Evolutionary conservation across 1,140 invertebrate genomes (phyloP), one percentile per base, ranked within the genome.

Genomic region (Psilanteris sp.): DNA sequence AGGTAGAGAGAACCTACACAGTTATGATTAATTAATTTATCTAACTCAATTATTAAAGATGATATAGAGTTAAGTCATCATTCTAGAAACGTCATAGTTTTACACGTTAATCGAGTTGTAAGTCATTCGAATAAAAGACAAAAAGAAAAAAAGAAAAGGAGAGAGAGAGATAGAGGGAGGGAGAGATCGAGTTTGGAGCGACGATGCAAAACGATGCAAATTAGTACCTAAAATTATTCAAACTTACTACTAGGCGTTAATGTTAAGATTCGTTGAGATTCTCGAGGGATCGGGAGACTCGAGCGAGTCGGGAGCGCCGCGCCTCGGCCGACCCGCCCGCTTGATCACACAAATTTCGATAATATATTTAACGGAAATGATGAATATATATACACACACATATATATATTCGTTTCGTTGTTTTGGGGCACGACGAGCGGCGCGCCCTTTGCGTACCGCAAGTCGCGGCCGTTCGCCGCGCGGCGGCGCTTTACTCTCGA

Each of bases 21-120:
- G 79, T 88, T 85, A 87, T 76, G 77, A 85, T 80, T 84, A 84
- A 72, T 87, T 87, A 83, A 85, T 85, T 87, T 86, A 85, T 87
- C 83, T 81, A 78, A 83, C 85, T 82, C 80, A 82, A 86, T 83
- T 87, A 88, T 83, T 86, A 83, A 73, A 39, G 76, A 81, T 64
- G 59, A 83, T 84, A 76, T 84, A 87, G 83, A 67, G 61, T 79
- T 86, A 87, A 87, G 82, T 80, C 80, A 79, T 80, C 79, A 87
- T 79, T 83, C 81, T 87, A 85, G 82, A 36, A 68, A 79, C 80
- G 78, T 84, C 72, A 77, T 64, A 81, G 75, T 83, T 85, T 79
- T 80, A 85, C 73, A 79, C 79, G 81, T 80, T 79, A 77, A 79
- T 79, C 61, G 62, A 78, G 66, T 75, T 76, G 52, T 43, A 64